Conservation (phyloP, 2,888 invertebrate genomes). For the Pterobdella sp. region DNA sequence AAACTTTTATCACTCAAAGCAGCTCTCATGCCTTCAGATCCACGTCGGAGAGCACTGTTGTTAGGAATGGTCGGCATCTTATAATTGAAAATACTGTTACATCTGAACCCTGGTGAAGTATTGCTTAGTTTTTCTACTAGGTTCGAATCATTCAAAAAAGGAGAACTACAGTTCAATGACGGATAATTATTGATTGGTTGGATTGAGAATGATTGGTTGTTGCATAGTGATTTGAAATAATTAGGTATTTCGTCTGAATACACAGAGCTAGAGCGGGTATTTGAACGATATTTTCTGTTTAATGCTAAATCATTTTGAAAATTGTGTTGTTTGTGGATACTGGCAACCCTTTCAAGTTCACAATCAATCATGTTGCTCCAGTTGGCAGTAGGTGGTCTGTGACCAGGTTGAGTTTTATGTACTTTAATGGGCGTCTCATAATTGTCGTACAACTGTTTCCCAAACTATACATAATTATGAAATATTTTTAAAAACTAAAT, state of each 20-base stretch:
- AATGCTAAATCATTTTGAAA: conserved; percentile 12
- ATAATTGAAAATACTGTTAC: not conserved
- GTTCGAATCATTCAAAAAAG: not conserved
- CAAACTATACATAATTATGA: no score
- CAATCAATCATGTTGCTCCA: conserved; percentile 27
- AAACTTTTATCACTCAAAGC: no score
- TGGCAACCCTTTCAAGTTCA: conserved; percentile 24
- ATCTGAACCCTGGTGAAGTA: not conserved
- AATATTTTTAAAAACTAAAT: no score
- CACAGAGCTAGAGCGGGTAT: conserved; percentile 8
- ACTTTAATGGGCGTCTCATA: conserved; percentile 7
- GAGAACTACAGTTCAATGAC: not conserved
- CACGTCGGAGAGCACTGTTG: not conserved
- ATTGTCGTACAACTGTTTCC: conserved; percentile 26
- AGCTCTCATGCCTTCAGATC: not conserved
- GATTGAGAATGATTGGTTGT: not conserved
- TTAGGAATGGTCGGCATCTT: not conserved
- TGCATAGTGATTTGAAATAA: not conserved
- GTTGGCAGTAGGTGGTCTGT: not conserved
- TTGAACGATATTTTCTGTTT: not conserved
- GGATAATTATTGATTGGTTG: not conserved
- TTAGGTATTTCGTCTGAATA: conserved; percentile 12
- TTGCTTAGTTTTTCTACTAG: not conserved
- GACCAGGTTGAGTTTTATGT: not conserved
- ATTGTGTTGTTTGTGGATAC: conserved; percentile 15